Evolutionary conservation across 2,113 vertebrate species (phyloP), one percentile per base, ranked within the genome.

Genomic region (Gasterosteus nipponicus): DNA sequence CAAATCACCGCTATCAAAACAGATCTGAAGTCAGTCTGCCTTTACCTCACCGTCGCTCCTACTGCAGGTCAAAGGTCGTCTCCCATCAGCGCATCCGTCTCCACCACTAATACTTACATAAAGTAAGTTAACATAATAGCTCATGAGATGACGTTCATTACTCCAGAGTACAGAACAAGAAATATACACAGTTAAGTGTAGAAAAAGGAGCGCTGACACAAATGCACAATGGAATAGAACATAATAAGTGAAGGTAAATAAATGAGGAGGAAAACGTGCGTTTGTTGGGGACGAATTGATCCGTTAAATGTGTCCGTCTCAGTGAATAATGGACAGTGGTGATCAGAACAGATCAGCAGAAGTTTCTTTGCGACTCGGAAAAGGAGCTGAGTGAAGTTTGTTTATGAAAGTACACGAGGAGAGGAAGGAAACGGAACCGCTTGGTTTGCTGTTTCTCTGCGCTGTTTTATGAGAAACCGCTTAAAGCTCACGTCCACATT

Each of bases 391-490:
- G 80, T 35, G n/a, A 41, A 75, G 54, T 67, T 75, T 66, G 76
- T 80, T 84, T 73, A 26, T 68, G 19, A 12, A 59, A 64, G 56
- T 4, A 35, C 59, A 49, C 42, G 63, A 80, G 57, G 35, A 0
- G 69, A 77, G 63, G 69, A 77, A 80, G 77, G 73, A 84, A 80
- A 60, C 62, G 7, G 61, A 75, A 63, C 10, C 67, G 72, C 67
- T 61, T 58, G 3, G 49, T 75, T 54, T 33, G 65, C 70, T 22
- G 12, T 76, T 76, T 71, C 16, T 75, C 19, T 3, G 22, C 49
- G 14, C 54, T 51, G 57, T 69, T 69, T 62, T 54, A 62, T 46
- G 58, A 77, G 33, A 62, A 69, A 69, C 75, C 29, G 10, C n/a
- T 46, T 46, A 46, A 46, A 42, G 12, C 14, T 46, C 44, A 46